phyloP scores from a whole-genome alignment of 2,888 invertebrate species.

The Chrysina gloriosa region DNA sequence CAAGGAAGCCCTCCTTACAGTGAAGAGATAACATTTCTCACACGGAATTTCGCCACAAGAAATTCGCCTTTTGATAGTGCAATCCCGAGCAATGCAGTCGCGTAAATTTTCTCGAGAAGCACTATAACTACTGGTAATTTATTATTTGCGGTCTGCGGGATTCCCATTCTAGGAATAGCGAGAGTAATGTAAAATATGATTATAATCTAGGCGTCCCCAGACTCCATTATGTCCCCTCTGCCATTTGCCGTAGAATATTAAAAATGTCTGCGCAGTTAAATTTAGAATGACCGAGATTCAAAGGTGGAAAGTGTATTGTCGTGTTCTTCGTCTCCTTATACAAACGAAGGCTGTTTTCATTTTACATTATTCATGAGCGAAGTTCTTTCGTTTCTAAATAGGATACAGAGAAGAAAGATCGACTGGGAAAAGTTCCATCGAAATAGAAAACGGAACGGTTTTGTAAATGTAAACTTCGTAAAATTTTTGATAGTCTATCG shows the following conservation, averaged over 20 bases:
- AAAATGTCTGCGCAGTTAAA: constrained; percentile 6
- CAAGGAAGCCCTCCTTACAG: too few relatives aligned
- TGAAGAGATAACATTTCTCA: too few relatives aligned
- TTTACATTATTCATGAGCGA: too few relatives aligned
- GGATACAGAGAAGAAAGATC: too few relatives aligned
- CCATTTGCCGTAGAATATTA: constrained; percentile 11
- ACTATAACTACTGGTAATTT: constrained; percentile 46
- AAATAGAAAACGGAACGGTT: too few relatives aligned
- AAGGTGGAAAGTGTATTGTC: neutral
- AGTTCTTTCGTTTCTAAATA: too few relatives aligned
- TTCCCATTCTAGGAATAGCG: constrained; percentile 43
- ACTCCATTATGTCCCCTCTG: constrained; percentile 40
- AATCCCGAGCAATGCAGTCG: neutral
- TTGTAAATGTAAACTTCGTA: too few relatives aligned
- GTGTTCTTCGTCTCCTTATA: neutral
- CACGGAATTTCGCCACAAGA: constrained; percentile 6
- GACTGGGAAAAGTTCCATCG: too few relatives aligned
- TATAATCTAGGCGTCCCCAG: constrained; percentile 45
- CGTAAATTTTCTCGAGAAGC: constrained; percentile 45
- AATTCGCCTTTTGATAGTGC: constrained; percentile 42
- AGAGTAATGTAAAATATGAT: constrained; percentile 51
- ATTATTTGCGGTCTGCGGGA: constrained; percentile 47
- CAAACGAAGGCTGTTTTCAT: too few relatives aligned
- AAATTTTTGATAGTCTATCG: too few relatives aligned
- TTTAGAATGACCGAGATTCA: neutral